These are phyloP conservation scores for Ursus arctos DNA, from an alignment of 2,113 vertebrate genomes.

Conservation along the genomic window DNA sequence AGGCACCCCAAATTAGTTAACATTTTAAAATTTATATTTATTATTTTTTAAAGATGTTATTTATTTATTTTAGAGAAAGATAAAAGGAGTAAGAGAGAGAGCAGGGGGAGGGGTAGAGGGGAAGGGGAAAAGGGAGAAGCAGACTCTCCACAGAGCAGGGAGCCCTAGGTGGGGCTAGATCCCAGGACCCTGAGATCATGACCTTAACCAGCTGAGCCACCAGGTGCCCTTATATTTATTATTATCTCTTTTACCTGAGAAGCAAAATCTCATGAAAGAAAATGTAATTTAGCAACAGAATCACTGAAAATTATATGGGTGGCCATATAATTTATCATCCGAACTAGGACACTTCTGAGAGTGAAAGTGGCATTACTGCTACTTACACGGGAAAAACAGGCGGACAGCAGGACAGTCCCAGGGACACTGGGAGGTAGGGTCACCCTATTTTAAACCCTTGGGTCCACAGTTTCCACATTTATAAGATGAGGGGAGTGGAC, in stretches of 20 bases:
- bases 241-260: not conserved
- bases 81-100: too few species aligned
- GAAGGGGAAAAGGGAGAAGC: too few species aligned
- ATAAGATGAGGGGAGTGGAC: not conserved
- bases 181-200: too few species aligned
- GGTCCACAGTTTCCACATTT: not conserved
- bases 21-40: not conserved
- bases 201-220: not conserved
- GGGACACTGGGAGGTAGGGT: not conserved
- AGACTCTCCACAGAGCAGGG: too few species aligned
- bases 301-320: not conserved
- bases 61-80: too few species aligned
- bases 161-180: too few species aligned
- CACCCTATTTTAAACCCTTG: not conserved
- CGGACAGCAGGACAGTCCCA: not conserved
- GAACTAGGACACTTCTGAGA: not conserved
- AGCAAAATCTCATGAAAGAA: not conserved
- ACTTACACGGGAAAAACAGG: not conserved
- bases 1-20: not conserved
- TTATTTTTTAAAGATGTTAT: not conserved
- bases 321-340: not conserved
- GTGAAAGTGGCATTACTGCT: not conserved
- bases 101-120: too few species aligned
- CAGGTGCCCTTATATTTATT: not conserved
- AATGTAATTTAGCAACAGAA: not conserved